A percentile compares a stretch with the other conserved stretches of the same genome.
Evolutionary conservation across 2,888 invertebrate species (phyloP).

Genomic region (Aphodius sticticus): DNA sequence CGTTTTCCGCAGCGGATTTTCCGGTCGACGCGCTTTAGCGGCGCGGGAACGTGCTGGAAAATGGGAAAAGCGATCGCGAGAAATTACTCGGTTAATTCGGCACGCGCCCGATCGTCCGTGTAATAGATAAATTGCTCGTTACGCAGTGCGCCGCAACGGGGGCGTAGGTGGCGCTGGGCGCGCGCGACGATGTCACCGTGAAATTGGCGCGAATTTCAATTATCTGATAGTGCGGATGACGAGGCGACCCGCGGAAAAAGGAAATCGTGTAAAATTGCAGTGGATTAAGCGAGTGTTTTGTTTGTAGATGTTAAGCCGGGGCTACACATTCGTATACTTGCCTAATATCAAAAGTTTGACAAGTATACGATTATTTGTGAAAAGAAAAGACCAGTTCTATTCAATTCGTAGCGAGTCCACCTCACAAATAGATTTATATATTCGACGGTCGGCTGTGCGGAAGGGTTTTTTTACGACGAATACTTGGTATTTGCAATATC

Average conservation of each 20-base stretch:
- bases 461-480: too few species aligned
- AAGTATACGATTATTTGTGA: too few species aligned
- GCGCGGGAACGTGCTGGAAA: background rate
- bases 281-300: too few species aligned
- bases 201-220: background rate
- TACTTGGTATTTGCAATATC: too few species aligned
- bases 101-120: background rate
- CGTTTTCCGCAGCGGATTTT: background rate
- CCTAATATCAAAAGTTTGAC: too few species aligned
- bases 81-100: constrained; percentile 4
- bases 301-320: too few species aligned
- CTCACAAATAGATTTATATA: too few species aligned
- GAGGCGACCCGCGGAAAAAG: background rate
- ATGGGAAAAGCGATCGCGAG: background rate
- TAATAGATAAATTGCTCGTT: background rate
- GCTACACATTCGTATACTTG: too few species aligned
- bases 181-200: background rate
- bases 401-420: too few species aligned
- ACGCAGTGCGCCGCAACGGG: background rate
- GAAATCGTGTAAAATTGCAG: background rate
- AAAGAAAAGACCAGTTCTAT: too few species aligned
- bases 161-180: background rate
- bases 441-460: too few species aligned
- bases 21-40: background rate
- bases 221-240: background rate